Evolutionary conservation across 2,113 vertebrate species (phyloP), one percentile per base, ranked within the genome.

Genomic region (Labrus mixtus): DNA sequence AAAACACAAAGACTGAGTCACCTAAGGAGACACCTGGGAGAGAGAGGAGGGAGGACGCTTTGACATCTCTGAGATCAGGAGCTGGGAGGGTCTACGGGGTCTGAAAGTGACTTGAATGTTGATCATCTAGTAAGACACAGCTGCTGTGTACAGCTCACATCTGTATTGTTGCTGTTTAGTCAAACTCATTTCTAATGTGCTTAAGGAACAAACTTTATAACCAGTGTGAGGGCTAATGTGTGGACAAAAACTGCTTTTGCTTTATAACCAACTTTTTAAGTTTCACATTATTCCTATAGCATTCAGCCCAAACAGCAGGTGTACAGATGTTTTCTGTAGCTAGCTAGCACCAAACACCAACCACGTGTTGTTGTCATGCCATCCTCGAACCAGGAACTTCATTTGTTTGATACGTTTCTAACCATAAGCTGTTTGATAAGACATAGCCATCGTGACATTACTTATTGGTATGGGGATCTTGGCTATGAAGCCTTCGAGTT

Each of bases 1-100:
- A 63, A 81, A 73, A 89, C 58, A 86, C 68, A 78, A 68, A 71
- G 67, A 69, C 58, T 39, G 76, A 90, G 82, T 86, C 55, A 90
- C 75, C 73, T 73, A 22, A 74, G 54, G 55, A 56, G 33, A 45
- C 53, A 76, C 67, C 57, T 53, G n/a, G 56, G 51, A 13, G 48
- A 50, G 37, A 61, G 39, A 46, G 61, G 39, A 59, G 73, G 65
- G 37, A 54, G 45, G n/a, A 41, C 29, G 64, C 67, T 50, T 41
- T 74, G 68, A 72, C 75, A 67, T 77, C 69, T 41, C 37, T 45
- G 77, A 55, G 37, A 78, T 68, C 58, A 67, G 70, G 46, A 71
- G 51, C 10, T 55, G 51, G 58, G 56, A 50, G 16, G 29, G 0
- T 67, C 12, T 20, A 23, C 8, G 5, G 54, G 51, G 45, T 73